Base-by-base conservation (phyloP, 2,113 vertebrate genomes). In the Cariama cristata region DNA sequence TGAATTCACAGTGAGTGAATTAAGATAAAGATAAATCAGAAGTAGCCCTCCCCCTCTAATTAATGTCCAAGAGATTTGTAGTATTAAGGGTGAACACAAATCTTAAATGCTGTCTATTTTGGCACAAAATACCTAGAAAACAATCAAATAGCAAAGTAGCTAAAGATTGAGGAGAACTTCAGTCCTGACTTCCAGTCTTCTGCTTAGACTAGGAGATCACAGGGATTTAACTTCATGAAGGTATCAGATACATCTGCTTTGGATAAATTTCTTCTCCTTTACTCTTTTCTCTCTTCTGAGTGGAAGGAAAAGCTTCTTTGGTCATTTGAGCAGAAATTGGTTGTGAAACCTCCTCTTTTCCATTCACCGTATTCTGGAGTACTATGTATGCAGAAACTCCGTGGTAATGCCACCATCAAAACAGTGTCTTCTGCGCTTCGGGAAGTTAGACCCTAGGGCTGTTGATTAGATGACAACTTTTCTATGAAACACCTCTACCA, bases 11-110 rank as follows among this genome's bases (percentile, higher is more conserved):
- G 9, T 27, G 20, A 71, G 14, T 15, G 5, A 58, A 56, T 74
- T 56, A 73, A 79, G 32, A 38, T 14, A 12, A 79, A 88, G 23
- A 58, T 12, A 80, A 85, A 66, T 33, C 27, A 53, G 33, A 74
- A 1, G 1, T 38, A 59, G 8, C 7, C 14, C 12, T 38, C 2
- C 9, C 4, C 10, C 11, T 53, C 8, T 45, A 49, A 35, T n/a
- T 59, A 79, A 53, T 5, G 5, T 40, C 28, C 15, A 52, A 79
- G 62, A 27, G 22, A 52, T 59, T 26, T 45, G 8, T 35, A 38
- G 10, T 22, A 33, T 86, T 59, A 42, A 49, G 4, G 30, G 8
- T 69, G 33, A 82, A 62, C 18, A 71, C 3, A 68, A 62, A 26
- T 71, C 45, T 69, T 50, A 44, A 93, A 82, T 63, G 11, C 9